Evolutionary conservation across 2,113 vertebrate species (phyloP).

Genomic region (Platysteira castanea): DNA sequence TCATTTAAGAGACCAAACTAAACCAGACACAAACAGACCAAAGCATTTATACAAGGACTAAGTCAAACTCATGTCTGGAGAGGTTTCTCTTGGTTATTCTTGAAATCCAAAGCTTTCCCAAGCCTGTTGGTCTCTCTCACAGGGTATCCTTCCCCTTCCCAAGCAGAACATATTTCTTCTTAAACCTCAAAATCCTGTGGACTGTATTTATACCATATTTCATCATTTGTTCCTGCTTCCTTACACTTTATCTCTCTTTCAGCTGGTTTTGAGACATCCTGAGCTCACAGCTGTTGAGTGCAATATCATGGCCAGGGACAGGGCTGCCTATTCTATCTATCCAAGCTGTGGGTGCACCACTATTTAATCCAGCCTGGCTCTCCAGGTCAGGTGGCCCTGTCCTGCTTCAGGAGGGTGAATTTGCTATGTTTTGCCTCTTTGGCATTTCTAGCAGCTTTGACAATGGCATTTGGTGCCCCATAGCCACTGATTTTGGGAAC

Average conservation of each 20-base stretch:
- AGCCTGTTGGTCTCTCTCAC: neutral
- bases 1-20: neutral
- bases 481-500: neutral
- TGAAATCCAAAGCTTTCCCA: neutral
- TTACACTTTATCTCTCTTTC: neutral
- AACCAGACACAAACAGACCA: neutral
- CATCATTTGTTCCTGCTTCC: neutral
- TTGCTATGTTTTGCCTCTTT: accelerated
- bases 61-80: neutral
- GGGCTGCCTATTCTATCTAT: neutral
- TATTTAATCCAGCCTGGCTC: neutral
- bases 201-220: neutral
- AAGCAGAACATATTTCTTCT: neutral
- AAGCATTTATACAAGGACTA: neutral
- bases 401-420: neutral
- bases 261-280: neutral
- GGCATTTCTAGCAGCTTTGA: neutral
- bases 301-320: accelerated
- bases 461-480: no score
- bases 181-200: neutral
- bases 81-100: neutral
- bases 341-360: accelerated
- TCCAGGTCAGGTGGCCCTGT: neutral
- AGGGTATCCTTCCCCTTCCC: neutral
- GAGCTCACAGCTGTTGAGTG: neutral